A percentile compares a stretch with the other conserved stretches of the same genome.
These are phyloP conservation scores for Plagodis dolabraria DNA, from an alignment of 2,888 invertebrate species.

Conservation along the genomic window DNA sequence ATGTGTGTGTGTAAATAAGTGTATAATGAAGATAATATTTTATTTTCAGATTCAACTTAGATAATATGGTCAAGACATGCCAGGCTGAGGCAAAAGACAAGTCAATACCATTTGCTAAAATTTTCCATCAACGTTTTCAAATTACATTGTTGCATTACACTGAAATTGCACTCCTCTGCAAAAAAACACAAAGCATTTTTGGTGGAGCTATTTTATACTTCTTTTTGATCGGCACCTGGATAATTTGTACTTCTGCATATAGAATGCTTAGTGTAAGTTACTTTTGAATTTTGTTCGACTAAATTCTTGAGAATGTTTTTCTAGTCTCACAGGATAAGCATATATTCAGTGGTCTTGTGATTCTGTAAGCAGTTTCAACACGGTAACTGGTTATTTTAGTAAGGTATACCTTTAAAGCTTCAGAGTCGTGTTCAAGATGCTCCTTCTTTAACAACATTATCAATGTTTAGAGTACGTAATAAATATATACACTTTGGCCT, in stretches of 20 bases:
- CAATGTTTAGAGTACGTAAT: too few relatives aligned
- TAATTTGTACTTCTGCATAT: conserved; percentile 50
- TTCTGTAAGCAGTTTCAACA: too few relatives aligned
- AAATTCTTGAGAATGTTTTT: too few relatives aligned
- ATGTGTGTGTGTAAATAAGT: too few relatives aligned
- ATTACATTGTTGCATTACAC: conserved; percentile 43
- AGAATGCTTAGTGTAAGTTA: conserved; percentile 43
- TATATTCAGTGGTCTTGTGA: too few relatives aligned
- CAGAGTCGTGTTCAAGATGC: too few relatives aligned
- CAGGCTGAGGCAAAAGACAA: conserved; percentile 35
- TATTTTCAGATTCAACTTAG: conserved; percentile 48
- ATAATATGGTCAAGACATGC: conserved; percentile 44
- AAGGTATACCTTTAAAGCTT: too few relatives aligned
- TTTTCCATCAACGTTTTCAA: conserved; percentile 39
- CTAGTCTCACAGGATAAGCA: too few relatives aligned
- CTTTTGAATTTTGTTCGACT: too few relatives aligned
- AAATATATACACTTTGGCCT: too few relatives aligned
- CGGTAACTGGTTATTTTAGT: too few relatives aligned
- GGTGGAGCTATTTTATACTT: conserved; percentile 43
- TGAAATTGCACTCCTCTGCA: conserved; percentile 34
- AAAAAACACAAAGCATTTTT: conserved; percentile 41
- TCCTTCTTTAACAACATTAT: too few relatives aligned
- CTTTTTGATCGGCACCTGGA: conserved; percentile 50
- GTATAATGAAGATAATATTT: neutral
- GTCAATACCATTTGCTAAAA: conserved; percentile 20